Percentiles rank a stretch among this genome's conserved stretches.
Evolutionary conservation across 2,888 invertebrate genomes (phyloP).

Genomic region (Atherix ibis): DNA sequence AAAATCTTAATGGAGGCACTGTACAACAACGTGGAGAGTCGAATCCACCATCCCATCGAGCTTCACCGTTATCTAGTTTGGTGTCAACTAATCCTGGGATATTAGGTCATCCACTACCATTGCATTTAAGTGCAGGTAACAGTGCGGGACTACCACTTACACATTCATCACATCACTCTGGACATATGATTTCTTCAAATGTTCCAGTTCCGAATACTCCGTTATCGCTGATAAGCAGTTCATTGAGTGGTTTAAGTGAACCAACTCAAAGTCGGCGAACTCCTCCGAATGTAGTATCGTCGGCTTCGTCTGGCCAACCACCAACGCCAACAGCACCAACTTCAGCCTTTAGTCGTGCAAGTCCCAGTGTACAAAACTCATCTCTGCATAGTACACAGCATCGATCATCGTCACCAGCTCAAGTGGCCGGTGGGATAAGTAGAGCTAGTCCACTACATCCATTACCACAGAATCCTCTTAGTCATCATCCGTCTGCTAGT

Average conservation of each 20-base stretch:
- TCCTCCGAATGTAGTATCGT: slow-evolving; percentile 24
- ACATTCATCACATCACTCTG: slow-evolving; percentile 19
- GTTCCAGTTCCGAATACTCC: slow-evolving; percentile 21
- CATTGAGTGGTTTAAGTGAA: slow-evolving; percentile 14
- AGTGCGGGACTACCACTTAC: slow-evolving; percentile 19
- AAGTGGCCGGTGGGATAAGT: slow-evolving; percentile 22
- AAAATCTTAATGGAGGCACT: slow-evolving; percentile 15
- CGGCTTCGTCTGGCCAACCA: slow-evolving; percentile 17
- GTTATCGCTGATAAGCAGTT: slow-evolving; percentile 19
- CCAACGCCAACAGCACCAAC: slow-evolving; percentile 28
- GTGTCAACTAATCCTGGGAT: slow-evolving; percentile 19
- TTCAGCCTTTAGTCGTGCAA: slow-evolving; percentile 32
- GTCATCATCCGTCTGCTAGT: slow-evolving; percentile 32
- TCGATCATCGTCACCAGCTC: slow-evolving; percentile 29
- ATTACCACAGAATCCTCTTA: slow-evolving; percentile 30
- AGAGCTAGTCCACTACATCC: slow-evolving; percentile 33
- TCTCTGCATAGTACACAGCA: slow-evolving; percentile 20
- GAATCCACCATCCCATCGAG: slow-evolving; percentile 19
- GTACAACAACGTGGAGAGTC: slow-evolving; percentile 8
- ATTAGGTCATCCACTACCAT: slow-evolving; percentile 29
- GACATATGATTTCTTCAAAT: slow-evolving; percentile 28
- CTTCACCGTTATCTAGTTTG: slow-evolving; percentile 28
- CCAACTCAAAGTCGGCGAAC: slow-evolving; percentile 23
- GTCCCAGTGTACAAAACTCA: slow-evolving; percentile 30
- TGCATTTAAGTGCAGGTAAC: slow-evolving; percentile 26